Conservation (phyloP, 92 coral and sea anemone species). For the Umimayanthus kanabou region DNA sequence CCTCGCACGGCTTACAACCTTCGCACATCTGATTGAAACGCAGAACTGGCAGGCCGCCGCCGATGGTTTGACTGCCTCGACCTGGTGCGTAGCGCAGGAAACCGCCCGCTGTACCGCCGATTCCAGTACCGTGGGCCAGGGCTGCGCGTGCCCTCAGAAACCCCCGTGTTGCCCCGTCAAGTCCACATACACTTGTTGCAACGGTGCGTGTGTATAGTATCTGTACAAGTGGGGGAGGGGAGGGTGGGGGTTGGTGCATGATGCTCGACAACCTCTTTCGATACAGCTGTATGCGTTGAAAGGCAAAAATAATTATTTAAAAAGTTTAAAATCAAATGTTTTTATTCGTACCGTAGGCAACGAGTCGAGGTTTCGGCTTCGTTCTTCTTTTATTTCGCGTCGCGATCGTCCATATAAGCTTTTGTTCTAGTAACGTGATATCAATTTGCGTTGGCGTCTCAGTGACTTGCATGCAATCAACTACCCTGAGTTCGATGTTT, state of each 20-base stretch:
- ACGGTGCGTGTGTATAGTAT: slow-evolving; percentile 31
- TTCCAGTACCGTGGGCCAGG: slow-evolving; percentile 15
- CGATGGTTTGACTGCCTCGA: slow-evolving; percentile 32
- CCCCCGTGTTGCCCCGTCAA: not conserved
- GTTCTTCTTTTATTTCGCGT: too few relatives aligned
- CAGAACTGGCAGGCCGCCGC: slow-evolving; percentile 57
- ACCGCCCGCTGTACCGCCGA: slow-evolving; percentile 19
- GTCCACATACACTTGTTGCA: slow-evolving; percentile 38
- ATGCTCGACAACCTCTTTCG: too few relatives aligned
- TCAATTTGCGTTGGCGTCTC: too few relatives aligned
- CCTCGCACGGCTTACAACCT: slow-evolving; percentile 26
- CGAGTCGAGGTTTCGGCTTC: too few relatives aligned
- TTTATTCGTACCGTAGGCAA: too few relatives aligned
- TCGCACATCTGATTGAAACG: slow-evolving; percentile 32
- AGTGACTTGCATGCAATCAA: too few relatives aligned
- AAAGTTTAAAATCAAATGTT: too few relatives aligned
- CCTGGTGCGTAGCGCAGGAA: slow-evolving; percentile 48
- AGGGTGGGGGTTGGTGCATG: not conserved
- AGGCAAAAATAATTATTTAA: too few relatives aligned
- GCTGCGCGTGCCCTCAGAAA: slow-evolving; percentile 34
- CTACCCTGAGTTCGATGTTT: too few relatives aligned
- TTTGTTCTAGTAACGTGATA: too few relatives aligned
- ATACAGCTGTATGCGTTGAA: too few relatives aligned
- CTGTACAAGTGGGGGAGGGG: not conserved
- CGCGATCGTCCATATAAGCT: too few relatives aligned